Percentiles rank a stretch among this genome's conserved stretches.
phyloP scores from a whole-genome alignment of 2,113 vertebrate species.

The Amblyornis subalaris region DNA sequence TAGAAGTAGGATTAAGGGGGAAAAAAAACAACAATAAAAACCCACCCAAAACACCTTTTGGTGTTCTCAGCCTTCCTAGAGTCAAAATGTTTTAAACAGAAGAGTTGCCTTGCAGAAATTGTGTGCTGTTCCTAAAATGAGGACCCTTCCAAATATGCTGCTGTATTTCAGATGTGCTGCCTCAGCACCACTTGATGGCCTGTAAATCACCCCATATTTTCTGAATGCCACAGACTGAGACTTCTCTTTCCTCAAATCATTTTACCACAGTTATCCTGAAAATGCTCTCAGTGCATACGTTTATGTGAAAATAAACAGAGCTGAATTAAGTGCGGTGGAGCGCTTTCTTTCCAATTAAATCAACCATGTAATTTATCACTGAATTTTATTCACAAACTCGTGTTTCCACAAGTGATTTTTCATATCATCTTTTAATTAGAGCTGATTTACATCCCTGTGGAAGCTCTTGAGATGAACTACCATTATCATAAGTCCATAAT shows the following conservation, averaged over 20 bases:
- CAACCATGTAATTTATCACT: neutral
- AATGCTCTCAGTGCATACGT: neutral
- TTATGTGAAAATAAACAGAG: neutral
- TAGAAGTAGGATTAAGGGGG: neutral
- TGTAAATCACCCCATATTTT: neutral
- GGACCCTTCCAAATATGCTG: accelerated
- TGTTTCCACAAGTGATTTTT: constrained; percentile 28
- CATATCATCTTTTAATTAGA: constrained; percentile 27
- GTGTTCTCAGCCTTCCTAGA: neutral
- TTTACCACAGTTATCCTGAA: neutral
- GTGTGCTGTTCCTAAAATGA: neutral
- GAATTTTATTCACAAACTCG: constrained; percentile 13
- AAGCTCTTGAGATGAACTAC: neutral
- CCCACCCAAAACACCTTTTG: neutral
- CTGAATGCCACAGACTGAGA: neutral
- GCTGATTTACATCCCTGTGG: neutral
- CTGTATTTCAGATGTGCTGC: neutral
- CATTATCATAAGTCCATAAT: neutral
- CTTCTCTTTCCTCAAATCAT: neutral
- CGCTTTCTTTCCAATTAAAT: neutral
- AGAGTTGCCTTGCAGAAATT: neutral
- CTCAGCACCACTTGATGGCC: neutral
- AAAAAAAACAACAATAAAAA: neutral
- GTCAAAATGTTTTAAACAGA: neutral
- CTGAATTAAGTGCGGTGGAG: neutral